These are phyloP conservation scores for Sorex fumeus DNA, from an alignment of 2,113 vertebrate species.

Conservation along the genomic window DNA sequence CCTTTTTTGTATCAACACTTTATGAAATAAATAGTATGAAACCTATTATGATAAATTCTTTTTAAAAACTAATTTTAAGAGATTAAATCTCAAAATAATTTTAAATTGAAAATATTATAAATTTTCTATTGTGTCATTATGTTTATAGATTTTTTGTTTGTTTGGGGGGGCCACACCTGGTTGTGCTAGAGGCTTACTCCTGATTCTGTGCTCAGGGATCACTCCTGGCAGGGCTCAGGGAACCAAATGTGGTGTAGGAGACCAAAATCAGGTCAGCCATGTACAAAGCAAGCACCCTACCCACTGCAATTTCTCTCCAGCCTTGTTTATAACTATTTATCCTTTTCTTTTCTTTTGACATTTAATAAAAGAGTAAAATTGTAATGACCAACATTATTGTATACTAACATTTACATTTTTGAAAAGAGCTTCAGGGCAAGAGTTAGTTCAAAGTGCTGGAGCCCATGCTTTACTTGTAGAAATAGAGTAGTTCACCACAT, in stretches of 20 bases:
- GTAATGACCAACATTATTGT: background rate
- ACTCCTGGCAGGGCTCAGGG: too few relatives aligned
- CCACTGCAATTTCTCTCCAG: too few relatives aligned
- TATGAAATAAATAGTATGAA: background rate
- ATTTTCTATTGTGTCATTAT: slow-evolving; percentile 35
- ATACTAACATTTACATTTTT: slow-evolving; percentile 50
- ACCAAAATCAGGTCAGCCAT: too few relatives aligned
- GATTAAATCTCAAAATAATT: slow-evolving; percentile 49
- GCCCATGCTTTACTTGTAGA: too few relatives aligned
- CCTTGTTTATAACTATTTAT: background rate
- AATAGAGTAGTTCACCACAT: too few relatives aligned
- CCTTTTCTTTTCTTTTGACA: background rate
- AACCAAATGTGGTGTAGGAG: too few relatives aligned
- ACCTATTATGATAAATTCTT: slow-evolving; percentile 13
- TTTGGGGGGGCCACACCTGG: too few relatives aligned
- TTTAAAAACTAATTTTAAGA: slow-evolving; percentile 57
- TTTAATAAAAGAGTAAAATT: background rate
- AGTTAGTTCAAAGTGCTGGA: too few relatives aligned
- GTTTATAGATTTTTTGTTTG: slow-evolving; percentile 17
- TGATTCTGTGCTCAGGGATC: too few relatives aligned
- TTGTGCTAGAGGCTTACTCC: too few relatives aligned
- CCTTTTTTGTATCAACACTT: background rate
- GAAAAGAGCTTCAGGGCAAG: slow-evolving; percentile 21
- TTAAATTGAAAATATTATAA: slow-evolving; percentile 20
- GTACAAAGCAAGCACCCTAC: too few relatives aligned